phyloP scores from a whole-genome alignment of 2,888 invertebrate genomes.

The Rutpela maculata region DNA sequence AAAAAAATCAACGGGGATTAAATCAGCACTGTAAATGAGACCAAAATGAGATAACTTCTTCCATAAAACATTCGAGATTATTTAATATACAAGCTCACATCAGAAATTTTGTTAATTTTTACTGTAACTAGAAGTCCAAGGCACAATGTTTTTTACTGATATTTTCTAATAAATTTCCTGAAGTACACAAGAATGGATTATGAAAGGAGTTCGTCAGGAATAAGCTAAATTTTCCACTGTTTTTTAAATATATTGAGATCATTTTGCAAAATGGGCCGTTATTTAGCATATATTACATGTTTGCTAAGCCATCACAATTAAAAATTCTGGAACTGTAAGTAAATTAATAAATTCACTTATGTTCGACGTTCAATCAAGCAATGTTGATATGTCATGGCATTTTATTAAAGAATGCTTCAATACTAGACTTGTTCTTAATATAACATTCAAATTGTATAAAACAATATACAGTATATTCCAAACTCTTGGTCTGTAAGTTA shows the following conservation, averaged over 20 bases:
- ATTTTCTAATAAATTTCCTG: constrained; percentile 58
- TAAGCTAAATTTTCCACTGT: constrained; percentile 36
- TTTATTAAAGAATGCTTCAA: neutral
- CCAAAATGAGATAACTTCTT: constrained; percentile 33
- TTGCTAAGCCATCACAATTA: constrained; percentile 43
- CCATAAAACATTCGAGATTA: constrained; percentile 33
- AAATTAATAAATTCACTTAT: no score
- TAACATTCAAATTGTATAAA: no score
- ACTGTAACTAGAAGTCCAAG: constrained; percentile 66
- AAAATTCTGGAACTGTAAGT: constrained; percentile 31
- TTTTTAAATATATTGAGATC: constrained; percentile 52
- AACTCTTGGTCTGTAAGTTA: no score
- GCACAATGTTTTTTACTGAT: constrained; percentile 67
- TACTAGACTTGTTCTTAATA: no score
- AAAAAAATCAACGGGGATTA: constrained; percentile 35
- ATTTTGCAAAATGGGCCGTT: constrained; percentile 50
- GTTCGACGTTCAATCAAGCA: neutral
- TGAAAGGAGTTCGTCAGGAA: constrained; percentile 39
- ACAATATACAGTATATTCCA: no score
- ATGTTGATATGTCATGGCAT: constrained; percentile 6
- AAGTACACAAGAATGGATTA: constrained; percentile 44
- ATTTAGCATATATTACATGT: constrained; percentile 46
- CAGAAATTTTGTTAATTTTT: constrained; percentile 61
- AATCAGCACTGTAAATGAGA: constrained; percentile 34
- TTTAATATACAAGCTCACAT: constrained; percentile 49